A percentile compares a stretch with the other conserved stretches of the same genome.
Evolutionary conservation across 2,888 invertebrate genomes (phyloP).

Genomic region (Cephus runcator): DNA sequence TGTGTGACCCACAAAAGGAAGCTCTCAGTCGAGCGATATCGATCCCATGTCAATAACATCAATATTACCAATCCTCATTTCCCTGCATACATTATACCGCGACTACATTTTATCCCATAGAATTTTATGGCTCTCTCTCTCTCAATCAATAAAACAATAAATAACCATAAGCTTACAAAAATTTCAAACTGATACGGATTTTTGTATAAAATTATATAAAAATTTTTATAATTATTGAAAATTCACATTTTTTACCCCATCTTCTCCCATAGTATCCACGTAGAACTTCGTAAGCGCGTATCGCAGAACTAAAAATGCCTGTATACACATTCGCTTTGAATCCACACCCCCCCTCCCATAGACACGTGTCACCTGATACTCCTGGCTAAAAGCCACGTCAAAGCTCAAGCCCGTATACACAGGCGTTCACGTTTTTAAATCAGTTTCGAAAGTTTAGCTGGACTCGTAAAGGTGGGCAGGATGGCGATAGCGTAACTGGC

Average conservation of each 20-base stretch:
- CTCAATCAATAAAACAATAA: not conserved
- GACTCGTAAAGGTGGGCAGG: slow-evolving; percentile 29
- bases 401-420: not conserved
- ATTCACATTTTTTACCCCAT: not conserved
- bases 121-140: not conserved
- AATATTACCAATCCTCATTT: not conserved
- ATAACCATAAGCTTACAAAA: not conserved
- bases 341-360: not conserved
- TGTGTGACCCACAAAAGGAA: not conserved
- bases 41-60: not conserved
- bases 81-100: not conserved
- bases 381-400: not conserved
- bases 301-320: not conserved
- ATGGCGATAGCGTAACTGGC: not conserved
- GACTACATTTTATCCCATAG: not conserved
- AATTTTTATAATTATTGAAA: not conserved
- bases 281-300: not conserved
- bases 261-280: too few species aligned
- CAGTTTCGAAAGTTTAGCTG: slow-evolving; percentile 44
- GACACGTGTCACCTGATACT: not conserved
- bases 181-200: not conserved
- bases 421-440: slow-evolving; percentile 34
- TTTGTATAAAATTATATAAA: not conserved
- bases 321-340: not conserved
- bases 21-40: not conserved